Evolutionary conservation across 2,888 invertebrate species (phyloP), one percentile per base, ranked within the genome.

Genomic region (Calliopum simillimum): DNA sequence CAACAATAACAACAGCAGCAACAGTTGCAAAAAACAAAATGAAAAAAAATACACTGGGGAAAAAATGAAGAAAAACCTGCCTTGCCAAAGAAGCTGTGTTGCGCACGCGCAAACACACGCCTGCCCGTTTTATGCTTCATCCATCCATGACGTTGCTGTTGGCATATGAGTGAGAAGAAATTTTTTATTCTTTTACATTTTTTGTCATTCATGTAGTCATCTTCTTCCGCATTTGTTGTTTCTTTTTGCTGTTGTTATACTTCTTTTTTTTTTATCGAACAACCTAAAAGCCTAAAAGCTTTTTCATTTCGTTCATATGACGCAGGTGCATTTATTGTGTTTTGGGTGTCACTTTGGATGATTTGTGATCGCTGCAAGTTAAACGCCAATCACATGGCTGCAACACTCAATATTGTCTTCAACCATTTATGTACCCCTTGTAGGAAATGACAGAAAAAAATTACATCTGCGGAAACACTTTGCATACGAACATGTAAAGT

Each of bases 351-450:
- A 21, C 44, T 4, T 21, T 53, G 53, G 14, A 53, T 23, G 23
- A 46, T 21, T 4, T 21, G 11, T 21, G 59, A 19, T 59, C 43
- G 43, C 12, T 46, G 21, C 21, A 46, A 16, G 12, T 61, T 43
- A 47, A 14, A 46, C 47, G 46, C 25, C 61, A 61, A 44, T 47
- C 61, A 46, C 61, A 46, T 21, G 23, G 13, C 61, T n/a, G 61
- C 61, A 53, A 14, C 21, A 23, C 13, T 33, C 33, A 33, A 6
- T 8, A 33, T 33, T 33, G 5, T 33, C 8, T 8, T 33, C 5
- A 33, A 6, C 33, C 5, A 25, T 33, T 33, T 33, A 8, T 4
- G 33, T n/a, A n/a, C 8, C 8, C 33, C 8, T 6, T 8, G 33
- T 33, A 33, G 33, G 33, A 33, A 33, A 33, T 33, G 33, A 8